Base-by-base conservation (phyloP, 2,888 invertebrate genomes). In the Heliconius ethilla region DNA sequence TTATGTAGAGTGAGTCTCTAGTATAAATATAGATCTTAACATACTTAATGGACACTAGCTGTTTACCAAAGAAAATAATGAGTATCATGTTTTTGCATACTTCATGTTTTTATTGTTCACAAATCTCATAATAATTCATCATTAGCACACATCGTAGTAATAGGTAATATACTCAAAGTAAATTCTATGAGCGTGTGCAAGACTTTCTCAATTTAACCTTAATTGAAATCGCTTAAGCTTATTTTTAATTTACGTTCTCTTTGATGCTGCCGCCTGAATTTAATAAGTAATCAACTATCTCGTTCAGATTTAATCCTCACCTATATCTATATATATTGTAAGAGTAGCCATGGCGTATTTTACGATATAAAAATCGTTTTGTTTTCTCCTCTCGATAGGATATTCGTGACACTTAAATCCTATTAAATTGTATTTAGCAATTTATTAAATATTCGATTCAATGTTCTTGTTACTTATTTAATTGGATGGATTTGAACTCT, bases 211-310 rank as follows among this genome's bases (percentile, higher is more conserved):
- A 86, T 88, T 87, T 85, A 83, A 85, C 87, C 88, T 88, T 92
- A 92, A 93, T 93, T 91, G 90, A 91, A 93, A 92, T 91, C 89
- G 89, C 88, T 91, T 90, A 85, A 87, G 89, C 87, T 85, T 87
- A 88, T 86, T 90, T 92, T 92, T 92, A 91, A 93, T 93, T 93
- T 91, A 88, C 89, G 86, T 88, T 87, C 87, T 86, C 87, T 93
- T 92, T 92, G 91, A 92, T 90, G 89, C 89, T 86, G 87, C 88
- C 87, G 83, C 86, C 85, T 86, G 85, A 84, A 87, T 91, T 88
- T 89, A 89, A 92, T 92, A 93, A 91, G 92, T 91, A 92, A 91
- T 88, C 91, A 91, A 93, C 93, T 92, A 92, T 89, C 88, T 87
- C 86, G 86, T 89, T 89, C 88, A 87, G 88, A 87, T 89, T 91